Conservation (phyloP, 2,113 vertebrate species). For the Collichthys lucidus region DNA sequence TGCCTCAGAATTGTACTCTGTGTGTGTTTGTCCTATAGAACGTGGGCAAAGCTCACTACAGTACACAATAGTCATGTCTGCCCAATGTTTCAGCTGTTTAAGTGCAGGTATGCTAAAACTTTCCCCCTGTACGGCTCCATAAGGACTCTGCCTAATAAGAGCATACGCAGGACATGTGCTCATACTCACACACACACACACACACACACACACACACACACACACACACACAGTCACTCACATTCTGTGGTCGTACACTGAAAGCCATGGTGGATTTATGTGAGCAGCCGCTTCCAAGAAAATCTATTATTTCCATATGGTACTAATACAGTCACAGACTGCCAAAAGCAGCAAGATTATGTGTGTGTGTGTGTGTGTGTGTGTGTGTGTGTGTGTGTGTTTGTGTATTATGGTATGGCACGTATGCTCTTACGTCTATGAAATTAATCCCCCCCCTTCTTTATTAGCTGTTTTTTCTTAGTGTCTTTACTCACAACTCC, state of each 20-base stretch:
- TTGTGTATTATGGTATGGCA: not conserved
- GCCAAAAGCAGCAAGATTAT: constrained; percentile 41
- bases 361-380: not conserved
- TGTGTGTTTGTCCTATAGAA: constrained; percentile 7
- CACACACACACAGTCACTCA: constrained; percentile 40
- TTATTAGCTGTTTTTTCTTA: constrained; percentile 55
- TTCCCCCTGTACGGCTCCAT: constrained; percentile 49
- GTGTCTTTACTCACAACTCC: constrained; percentile 39
- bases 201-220: constrained; percentile 32
- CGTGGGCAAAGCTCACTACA: not conserved
- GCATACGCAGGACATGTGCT: constrained; percentile 46
- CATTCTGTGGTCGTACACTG: constrained; percentile 58
- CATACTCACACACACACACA: constrained; percentile 30
- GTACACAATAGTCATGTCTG: constrained; percentile 22
- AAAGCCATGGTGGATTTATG: constrained; percentile 73
- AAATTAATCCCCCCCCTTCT: constrained; percentile 41
- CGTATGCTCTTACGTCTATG: constrained; percentile 35
- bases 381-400: constrained; percentile 9
- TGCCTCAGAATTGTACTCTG: not conserved
- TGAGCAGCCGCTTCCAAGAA: constrained; percentile 67
- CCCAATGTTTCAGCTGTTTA: constrained; percentile 57
- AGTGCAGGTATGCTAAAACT: constrained; percentile 62
- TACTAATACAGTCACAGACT: constrained; percentile 46
- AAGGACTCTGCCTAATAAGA: constrained; percentile 35
- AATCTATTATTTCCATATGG: constrained; percentile 81